phyloP scores from a whole-genome alignment of 2,113 vertebrate species.

The Pyrgilauda ruficollis region DNA sequence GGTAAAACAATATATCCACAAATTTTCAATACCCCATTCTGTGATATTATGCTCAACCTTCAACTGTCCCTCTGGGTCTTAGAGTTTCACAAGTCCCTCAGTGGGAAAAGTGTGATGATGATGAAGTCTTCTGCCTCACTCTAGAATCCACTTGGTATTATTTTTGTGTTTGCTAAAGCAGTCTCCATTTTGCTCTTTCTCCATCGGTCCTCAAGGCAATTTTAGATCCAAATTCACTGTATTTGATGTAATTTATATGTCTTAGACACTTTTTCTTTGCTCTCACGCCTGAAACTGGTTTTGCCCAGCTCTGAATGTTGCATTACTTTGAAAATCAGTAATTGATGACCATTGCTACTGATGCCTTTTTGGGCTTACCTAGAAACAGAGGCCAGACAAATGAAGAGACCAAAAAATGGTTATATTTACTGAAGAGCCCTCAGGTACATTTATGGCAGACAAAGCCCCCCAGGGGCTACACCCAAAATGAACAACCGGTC shows the following conservation, averaged over 20 bases:
- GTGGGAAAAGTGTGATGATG: not conserved
- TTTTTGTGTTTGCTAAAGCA: not conserved
- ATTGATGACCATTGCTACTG: not conserved
- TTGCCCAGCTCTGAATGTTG: not conserved
- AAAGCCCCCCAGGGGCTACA: not conserved
- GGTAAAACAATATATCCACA: not conserved
- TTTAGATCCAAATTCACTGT: not conserved
- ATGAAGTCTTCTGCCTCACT: not conserved
- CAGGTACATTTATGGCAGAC: not conserved
- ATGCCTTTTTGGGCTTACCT: not conserved
- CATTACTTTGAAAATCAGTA: not conserved
- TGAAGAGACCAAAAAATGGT: not conserved
- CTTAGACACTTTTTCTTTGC: not conserved
- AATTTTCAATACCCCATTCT: not conserved
- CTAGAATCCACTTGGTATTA: not conserved
- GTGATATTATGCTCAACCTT: not conserved
- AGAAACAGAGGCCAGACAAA: not conserved
- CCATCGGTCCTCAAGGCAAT: not conserved
- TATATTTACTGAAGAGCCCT: not conserved
- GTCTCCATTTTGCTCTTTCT: not conserved
- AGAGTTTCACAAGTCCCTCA: not conserved
- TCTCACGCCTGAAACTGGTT: not conserved
- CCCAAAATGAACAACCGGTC: not conserved
- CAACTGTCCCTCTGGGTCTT: not conserved
- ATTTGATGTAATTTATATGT: not conserved